A percentile compares a stretch with the other conserved stretches of the same genome.
These are phyloP conservation scores for Sebastes taczanowskii DNA, from an alignment of 2,797 vertebrate genomes.

Conservation along the genomic window DNA sequence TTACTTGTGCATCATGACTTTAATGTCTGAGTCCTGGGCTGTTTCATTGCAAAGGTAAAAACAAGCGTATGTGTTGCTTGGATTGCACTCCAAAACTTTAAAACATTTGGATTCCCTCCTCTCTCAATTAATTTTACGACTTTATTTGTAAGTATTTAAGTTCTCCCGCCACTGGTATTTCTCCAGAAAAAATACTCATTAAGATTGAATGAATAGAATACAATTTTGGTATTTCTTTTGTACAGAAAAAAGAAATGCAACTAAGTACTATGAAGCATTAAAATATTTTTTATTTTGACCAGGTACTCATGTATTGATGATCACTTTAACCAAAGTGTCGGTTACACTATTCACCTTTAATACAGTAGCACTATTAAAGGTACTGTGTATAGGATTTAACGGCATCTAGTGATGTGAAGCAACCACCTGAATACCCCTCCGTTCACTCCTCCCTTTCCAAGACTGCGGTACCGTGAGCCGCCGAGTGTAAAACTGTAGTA, in stretches of 20 bases:
- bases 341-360: not conserved
- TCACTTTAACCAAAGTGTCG: not conserved
- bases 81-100: not conserved
- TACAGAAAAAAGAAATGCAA: not conserved
- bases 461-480: no score
- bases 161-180: not conserved
- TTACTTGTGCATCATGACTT: constrained; percentile 41
- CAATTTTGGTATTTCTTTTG: not conserved
- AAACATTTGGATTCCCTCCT: not conserved
- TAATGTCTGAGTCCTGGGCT: constrained; percentile 31
- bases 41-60: constrained; percentile 29
- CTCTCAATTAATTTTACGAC: not conserved
- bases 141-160: not conserved
- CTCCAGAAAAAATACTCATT: not conserved
- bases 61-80: not conserved
- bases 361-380: not conserved
- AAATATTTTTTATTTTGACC: not conserved
- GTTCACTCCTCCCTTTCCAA: no score
- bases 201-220: not conserved
- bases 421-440: no score
- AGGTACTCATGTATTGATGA: not conserved
- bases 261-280: not conserved
- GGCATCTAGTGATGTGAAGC: no score
- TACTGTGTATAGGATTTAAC: no score
- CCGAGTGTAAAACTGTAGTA: no score